Evolutionary conservation across 2,113 vertebrate species (phyloP), one percentile per base, ranked within the genome.

Genomic region (Redunca redunca): DNA sequence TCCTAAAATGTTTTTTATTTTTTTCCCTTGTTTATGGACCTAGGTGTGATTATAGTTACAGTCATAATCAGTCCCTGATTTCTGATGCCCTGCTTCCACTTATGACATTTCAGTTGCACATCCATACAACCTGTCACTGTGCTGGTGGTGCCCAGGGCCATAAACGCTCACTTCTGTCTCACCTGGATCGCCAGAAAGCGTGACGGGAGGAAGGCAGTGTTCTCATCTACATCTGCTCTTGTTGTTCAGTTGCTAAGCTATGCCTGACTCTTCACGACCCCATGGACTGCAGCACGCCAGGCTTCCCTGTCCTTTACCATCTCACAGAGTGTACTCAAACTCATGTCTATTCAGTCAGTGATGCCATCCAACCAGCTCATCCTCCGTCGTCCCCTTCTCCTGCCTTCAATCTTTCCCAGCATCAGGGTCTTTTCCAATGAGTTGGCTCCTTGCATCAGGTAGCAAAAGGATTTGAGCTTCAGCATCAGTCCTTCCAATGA

Each of bases 381-480:
- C 40, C 0, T 26, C 71, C 3, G 5, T 26, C 2, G 5, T 1
- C 23, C 21, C 23, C 12, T 77, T 77, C 23, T 77, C 23, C 12
- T 43, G 71, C 71, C 40, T 43, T 26, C 71, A 43, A 0, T 77
- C 71, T 43, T 77, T 15, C 71, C 71, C 3, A 43, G 12, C 71
- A 77, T 77, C 71, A 43, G 36, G 12, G 40, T 77, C 40, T 77
- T 77, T 77, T 26, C 71, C 36, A 43, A 14, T 43, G 71, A 77
- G 36, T 43, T 0, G 0, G 71, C 12, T 26, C 23, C 43, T 43
- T 43, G 12, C 40, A 43, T 25, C 12, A 77, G 36, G 11, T 77
- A 40, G 40, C 40, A 23, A 40, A 77, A 77, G 36, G 36, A 26
- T 77, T 43, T 13, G 71, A 43, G 23, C 36, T 77, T 25, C 71